Evolutionary conservation across 2,888 invertebrate species (phyloP).

Genomic region (Hirtodrosophila alboralis): DNA sequence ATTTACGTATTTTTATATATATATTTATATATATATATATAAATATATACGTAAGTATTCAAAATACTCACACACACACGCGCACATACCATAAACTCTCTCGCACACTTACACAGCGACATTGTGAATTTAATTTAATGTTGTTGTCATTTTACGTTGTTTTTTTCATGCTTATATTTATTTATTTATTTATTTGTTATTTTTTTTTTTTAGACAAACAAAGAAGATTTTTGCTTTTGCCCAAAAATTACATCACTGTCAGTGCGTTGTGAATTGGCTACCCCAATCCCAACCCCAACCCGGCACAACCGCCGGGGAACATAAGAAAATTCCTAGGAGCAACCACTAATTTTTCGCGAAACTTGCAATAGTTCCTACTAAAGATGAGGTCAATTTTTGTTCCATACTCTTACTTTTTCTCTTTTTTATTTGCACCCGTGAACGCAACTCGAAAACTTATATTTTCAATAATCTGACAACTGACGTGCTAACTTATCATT

Average conservation of each 20-base stretch:
- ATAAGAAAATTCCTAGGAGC: slow-evolving; percentile 16
- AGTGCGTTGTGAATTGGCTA: slow-evolving; percentile 23
- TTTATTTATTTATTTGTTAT: slow-evolving; percentile 58
- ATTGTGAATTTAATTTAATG: slow-evolving; percentile 61
- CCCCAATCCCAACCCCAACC: slow-evolving; percentile 15
- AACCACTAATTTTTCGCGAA: slow-evolving; percentile 29
- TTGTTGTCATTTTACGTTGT: slow-evolving; percentile 63
- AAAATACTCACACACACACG: slow-evolving; percentile 44
- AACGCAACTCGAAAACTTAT: slow-evolving; percentile 23
- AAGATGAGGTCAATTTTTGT: slow-evolving; percentile 4
- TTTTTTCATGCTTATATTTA: slow-evolving; percentile 63
- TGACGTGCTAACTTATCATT: slow-evolving; percentile 48
- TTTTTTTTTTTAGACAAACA: slow-evolving; percentile 60
- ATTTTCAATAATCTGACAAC: slow-evolving; percentile 38
- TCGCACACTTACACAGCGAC: slow-evolving; percentile 14
- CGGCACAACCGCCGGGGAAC: slow-evolving; percentile 37
- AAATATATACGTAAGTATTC: background rate
- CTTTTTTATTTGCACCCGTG: slow-evolving; percentile 1
- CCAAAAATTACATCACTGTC: slow-evolving; percentile 66
- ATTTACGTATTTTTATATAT: background rate
- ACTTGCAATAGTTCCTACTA: slow-evolving; percentile 13
- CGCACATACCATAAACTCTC: slow-evolving; percentile 46
- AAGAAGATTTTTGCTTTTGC: slow-evolving; percentile 60
- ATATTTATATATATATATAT: slow-evolving; percentile 6
- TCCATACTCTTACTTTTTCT: slow-evolving; percentile 6